Evolutionary conservation across 30 jellyfish, hydroid and myxozoan genomes (phyloP), one percentile per base, ranked within the genome.

Genomic region (Aurelia aurita): DNA sequence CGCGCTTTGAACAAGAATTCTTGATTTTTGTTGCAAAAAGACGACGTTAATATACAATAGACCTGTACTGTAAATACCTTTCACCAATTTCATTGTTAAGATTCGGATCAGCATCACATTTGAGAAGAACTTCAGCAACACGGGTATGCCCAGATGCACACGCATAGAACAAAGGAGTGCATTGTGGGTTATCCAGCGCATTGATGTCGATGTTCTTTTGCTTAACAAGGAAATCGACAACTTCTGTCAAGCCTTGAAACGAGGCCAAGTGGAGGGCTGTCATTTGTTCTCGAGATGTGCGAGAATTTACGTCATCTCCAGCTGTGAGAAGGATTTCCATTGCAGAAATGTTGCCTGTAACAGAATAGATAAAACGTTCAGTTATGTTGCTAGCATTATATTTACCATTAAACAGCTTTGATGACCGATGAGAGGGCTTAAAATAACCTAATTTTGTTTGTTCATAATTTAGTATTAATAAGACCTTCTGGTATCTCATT

Each of bases 191-290:
- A 54, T 86, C 96, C 9, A 29, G 46, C 45, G 83, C 61, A 66
- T 86, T 54, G n/a, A 74, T 69, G 19, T 62, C 26, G 1, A 76
- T 35, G 15, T 65, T 32, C 25, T 43, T 18, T 25, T 86, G 84
- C 21, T 72, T 73, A 12, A 88, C 72, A 47, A 88, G 87, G 44
- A 67, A 79, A n/a, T 63, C 54, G n/a, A 81, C 97, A 27, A 68
- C 58, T 19, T 81, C 85, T 11, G 18, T 22, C 62, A 20, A 60
- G 13, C 97, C 97, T 74, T 88, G 97, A 31, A 63, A 49, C 35
- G 88, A 74, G 28, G 89, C 87, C 19, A 88, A 54, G 46, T 88
- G 97, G 34, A 88, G 72, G 10, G 97, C 88, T 71, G 96, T 74
- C 89, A 86, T 66, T 15, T 55, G 54, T 35, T 86, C 96, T 11